A percentile compares a stretch with the other conserved stretches of the same genome.
These are phyloP conservation scores for Drosophila repletoides DNA, from an alignment of 1,140 invertebrate species.

Conservation along the genomic window DNA sequence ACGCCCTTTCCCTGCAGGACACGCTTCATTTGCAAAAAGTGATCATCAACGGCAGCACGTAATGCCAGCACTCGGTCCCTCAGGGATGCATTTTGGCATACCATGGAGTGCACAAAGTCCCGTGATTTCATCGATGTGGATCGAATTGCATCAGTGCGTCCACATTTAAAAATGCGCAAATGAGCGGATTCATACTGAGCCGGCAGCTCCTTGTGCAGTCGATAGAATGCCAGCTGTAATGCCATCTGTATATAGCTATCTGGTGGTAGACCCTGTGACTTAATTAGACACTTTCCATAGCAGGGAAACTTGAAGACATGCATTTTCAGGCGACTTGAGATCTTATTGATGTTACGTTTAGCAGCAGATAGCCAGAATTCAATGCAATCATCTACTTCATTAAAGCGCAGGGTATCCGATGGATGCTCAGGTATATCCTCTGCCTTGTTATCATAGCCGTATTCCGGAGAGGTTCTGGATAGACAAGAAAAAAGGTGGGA, in stretches of 20 bases:
- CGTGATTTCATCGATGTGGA: constrained; percentile 91
- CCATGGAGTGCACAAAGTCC: constrained; percentile 89
- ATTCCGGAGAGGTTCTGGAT: constrained; percentile 15
- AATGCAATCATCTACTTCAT: background rate
- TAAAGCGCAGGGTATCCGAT: constrained; percentile 19
- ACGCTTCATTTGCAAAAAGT: constrained; percentile 91
- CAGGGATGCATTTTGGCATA: constrained; percentile 82
- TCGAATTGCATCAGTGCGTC: constrained; percentile 95
- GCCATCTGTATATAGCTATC: constrained; percentile 97
- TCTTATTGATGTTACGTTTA: constrained; percentile 74
- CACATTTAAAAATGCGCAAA: constrained; percentile 89
- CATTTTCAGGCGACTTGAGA: constrained; percentile 86
- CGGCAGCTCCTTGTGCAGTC: constrained; percentile 88
- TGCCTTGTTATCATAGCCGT: constrained; percentile 3
- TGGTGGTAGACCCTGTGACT: constrained; percentile 90
- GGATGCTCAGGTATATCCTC: background rate
- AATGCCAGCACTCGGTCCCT: constrained; percentile 82
- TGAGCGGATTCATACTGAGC: constrained; percentile 95
- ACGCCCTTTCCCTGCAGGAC: constrained; percentile 91
- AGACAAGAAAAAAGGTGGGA: background rate
- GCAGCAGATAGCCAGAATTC: constrained; percentile 45
- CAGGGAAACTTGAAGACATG: constrained; percentile 87
- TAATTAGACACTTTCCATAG: constrained; percentile 92
- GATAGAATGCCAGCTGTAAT: constrained; percentile 93
- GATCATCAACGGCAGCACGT: constrained; percentile 88